These are phyloP conservation scores for Heliothis subflexa DNA, from an alignment of 1,140 invertebrate genomes.

Conservation along the genomic window DNA sequence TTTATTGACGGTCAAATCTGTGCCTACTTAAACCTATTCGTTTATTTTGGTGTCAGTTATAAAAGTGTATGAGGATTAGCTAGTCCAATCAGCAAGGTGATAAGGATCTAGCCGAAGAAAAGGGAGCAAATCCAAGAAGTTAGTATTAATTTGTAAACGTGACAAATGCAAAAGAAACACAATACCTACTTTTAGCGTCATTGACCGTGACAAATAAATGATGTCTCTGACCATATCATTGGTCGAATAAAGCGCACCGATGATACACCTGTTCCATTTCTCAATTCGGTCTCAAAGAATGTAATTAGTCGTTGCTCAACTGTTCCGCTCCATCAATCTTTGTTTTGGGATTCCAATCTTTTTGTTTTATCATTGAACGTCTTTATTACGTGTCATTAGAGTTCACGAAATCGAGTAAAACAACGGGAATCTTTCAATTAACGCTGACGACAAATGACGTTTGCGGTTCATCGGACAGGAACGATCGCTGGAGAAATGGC, in stretches of 20 bases:
- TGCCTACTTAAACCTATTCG: too few relatives aligned
- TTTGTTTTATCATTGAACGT: slow-evolving; percentile 45
- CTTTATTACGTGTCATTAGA: slow-evolving; percentile 52
- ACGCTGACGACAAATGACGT: slow-evolving; percentile 57
- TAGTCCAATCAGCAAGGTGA: too few relatives aligned
- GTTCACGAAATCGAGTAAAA: slow-evolving; percentile 46
- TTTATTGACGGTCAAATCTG: too few relatives aligned
- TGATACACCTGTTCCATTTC: slow-evolving; percentile 37
- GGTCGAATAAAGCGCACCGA: slow-evolving; percentile 11
- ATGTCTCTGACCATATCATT: not conserved
- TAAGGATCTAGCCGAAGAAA: too few relatives aligned
- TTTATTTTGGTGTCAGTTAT: too few relatives aligned
- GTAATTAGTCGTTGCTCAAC: slow-evolving; percentile 36
- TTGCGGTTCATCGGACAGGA: slow-evolving; percentile 59
- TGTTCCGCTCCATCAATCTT: slow-evolving; percentile 39
- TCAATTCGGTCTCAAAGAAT: slow-evolving; percentile 33
- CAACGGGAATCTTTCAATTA: slow-evolving; percentile 58
- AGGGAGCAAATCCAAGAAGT: too few relatives aligned
- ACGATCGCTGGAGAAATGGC: slow-evolving; percentile 36
- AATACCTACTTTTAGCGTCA: too few relatives aligned
- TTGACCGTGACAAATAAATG: too few relatives aligned
- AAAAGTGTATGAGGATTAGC: too few relatives aligned
- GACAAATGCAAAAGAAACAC: too few relatives aligned
- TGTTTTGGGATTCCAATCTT: slow-evolving; percentile 47
- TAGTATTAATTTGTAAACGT: too few relatives aligned